Evolutionary conservation across 1,140 invertebrate species (phyloP).

Genomic region (Drosophila kurseongensis): DNA sequence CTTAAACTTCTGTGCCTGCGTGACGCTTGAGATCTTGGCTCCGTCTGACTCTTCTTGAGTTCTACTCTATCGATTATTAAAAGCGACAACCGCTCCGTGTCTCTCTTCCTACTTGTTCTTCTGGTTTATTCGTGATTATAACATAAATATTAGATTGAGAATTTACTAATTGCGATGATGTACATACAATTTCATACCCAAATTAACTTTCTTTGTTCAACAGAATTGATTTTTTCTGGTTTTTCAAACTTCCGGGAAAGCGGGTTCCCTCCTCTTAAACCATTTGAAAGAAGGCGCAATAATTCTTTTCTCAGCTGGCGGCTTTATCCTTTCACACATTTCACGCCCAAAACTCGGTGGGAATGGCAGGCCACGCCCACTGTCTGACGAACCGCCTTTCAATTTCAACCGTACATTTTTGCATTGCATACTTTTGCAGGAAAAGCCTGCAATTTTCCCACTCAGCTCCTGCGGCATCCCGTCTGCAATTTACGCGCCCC

Average conservation of each 20-base stretch:
- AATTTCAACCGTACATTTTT: conserved; percentile 60
- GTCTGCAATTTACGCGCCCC: conserved; percentile 60
- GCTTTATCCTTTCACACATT: conserved; percentile 45
- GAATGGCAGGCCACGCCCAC: conserved; percentile 54
- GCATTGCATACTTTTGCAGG: conserved; percentile 36
- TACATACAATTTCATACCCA: background rate
- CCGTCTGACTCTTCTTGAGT: no score
- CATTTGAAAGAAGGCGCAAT: conserved; percentile 37
- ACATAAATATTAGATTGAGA: background rate
- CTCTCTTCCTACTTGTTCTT: no score
- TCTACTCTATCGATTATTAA: no score
- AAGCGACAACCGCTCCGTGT: no score
- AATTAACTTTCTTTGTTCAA: conserved; percentile 9
- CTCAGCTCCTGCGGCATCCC: conserved; percentile 17
- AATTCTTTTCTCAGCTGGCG: conserved; percentile 45
- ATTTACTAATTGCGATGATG: background rate
- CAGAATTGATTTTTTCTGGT: conserved; percentile 7
- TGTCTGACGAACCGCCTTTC: conserved; percentile 51
- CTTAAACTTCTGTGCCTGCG: no score
- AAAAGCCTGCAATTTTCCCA: conserved; percentile 48
- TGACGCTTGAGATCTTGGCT: no score
- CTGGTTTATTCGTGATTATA: no score
- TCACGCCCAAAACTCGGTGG: conserved; percentile 52
- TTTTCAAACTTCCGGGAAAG: background rate
- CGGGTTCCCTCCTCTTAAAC: background rate